phyloP scores from a whole-genome alignment of 2,888 invertebrate species.

The Oscheius sp. region DNA sequence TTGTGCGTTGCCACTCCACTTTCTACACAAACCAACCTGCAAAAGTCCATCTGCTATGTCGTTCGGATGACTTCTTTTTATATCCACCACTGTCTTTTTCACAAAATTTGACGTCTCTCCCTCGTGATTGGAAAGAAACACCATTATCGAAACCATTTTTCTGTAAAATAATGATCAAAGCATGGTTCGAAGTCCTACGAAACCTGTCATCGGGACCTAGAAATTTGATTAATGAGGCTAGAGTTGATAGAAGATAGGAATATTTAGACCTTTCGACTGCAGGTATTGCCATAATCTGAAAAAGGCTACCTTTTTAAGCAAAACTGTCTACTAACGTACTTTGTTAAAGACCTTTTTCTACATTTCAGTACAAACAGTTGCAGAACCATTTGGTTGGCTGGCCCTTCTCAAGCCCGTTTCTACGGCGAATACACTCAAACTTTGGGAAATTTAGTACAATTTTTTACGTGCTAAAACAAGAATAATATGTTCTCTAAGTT shows the following conservation, averaged over 20 bases:
- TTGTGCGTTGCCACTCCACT: background rate
- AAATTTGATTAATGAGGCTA: background rate
- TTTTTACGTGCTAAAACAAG: too few relatives aligned
- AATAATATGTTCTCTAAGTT: too few relatives aligned
- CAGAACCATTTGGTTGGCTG: too few relatives aligned
- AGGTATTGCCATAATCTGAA: constrained; percentile 18
- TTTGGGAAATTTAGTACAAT: too few relatives aligned
- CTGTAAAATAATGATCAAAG: background rate
- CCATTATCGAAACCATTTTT: constrained; percentile 4
- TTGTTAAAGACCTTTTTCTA: too few relatives aligned
- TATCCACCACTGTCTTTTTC: background rate
- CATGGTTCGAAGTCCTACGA: too few relatives aligned
- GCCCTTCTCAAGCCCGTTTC: too few relatives aligned
- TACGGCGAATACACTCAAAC: too few relatives aligned
- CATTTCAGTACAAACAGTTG: too few relatives aligned
- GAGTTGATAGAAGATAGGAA: background rate
- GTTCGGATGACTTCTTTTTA: background rate
- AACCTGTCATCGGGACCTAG: constrained; percentile 7
- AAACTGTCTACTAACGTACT: too few relatives aligned
- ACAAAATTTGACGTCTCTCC: constrained; percentile 13
- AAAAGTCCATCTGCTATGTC: background rate
- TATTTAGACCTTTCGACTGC: constrained; percentile 13
- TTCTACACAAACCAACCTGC: constrained; percentile 8
- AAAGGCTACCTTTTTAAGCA: background rate
- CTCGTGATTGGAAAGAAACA: constrained; percentile 10